A percentile compares a stretch with the other conserved stretches of the same genome.
Conservation (phyloP, 2,113 vertebrate genomes). For the Petromus typicus region DNA sequence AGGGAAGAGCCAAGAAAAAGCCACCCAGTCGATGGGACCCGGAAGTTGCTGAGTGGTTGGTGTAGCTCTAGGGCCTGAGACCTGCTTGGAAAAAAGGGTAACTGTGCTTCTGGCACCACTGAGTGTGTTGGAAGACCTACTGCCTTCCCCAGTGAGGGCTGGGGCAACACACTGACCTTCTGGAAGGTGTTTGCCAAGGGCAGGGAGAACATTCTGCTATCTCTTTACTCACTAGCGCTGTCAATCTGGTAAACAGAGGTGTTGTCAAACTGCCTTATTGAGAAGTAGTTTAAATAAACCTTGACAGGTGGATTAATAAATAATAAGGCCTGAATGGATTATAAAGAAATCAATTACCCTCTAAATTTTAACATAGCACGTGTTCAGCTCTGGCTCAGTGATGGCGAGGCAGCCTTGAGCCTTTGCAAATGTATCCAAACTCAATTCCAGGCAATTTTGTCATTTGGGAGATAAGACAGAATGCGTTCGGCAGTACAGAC, state of each 20-base stretch:
- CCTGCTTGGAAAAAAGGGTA: not conserved
- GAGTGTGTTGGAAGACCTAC: not conserved
- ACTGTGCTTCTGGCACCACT: not conserved
- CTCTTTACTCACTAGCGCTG: slow-evolving; percentile 59
- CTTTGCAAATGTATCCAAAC: slow-evolving; percentile 42
- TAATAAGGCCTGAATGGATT: slow-evolving; percentile 88
- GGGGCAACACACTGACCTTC: too few species aligned
- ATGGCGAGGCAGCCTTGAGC: not conserved
- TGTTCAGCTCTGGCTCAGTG: slow-evolving; percentile 50
- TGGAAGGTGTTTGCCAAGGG: not conserved
- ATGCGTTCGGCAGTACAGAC: not conserved
- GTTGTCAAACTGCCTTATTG: slow-evolving; percentile 86
- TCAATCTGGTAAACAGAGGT: slow-evolving; percentile 86
- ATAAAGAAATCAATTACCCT: slow-evolving; percentile 89
- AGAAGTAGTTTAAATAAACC: slow-evolving; percentile 89
- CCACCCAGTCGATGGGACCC: not conserved
- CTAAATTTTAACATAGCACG: slow-evolving; percentile 85
- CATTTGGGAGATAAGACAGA: not conserved
- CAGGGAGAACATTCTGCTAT: not conserved
- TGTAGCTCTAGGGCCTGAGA: not conserved
- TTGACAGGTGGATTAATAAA: slow-evolving; percentile 89
- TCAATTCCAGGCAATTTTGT: slow-evolving; percentile 46
- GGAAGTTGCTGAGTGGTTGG: too few species aligned
- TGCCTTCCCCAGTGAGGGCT: not conserved
- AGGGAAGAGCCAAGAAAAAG: not conserved